Percentiles rank a stretch among this genome's conserved stretches.
Evolutionary conservation across 2,113 vertebrate genomes (phyloP).

Genomic region (Alectura lathami): DNA sequence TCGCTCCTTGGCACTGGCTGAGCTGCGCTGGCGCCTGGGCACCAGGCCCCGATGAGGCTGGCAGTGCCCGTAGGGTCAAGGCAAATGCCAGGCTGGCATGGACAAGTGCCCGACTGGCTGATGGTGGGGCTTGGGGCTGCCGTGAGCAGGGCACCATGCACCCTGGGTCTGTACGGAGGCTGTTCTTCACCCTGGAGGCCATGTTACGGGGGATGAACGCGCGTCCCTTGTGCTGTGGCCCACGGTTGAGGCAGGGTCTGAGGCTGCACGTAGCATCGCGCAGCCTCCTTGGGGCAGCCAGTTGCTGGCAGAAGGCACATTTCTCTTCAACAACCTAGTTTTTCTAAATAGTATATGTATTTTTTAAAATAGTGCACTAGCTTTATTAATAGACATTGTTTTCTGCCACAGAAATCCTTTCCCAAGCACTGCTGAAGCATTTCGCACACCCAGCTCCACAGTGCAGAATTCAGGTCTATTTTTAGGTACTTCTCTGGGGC

Average conservation of each 20-base stretch:
- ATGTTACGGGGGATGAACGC: neutral
- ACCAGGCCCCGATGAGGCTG: neutral
- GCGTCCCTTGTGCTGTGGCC: neutral
- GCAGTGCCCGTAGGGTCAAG: neutral
- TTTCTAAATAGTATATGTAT: too few species aligned
- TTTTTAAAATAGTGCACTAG: neutral
- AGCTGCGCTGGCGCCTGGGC: neutral
- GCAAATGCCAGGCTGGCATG: too few species aligned
- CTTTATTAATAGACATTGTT: neutral
- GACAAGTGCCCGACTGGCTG: too few species aligned
- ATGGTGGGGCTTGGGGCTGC: too few species aligned
- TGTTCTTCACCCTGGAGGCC: neutral
- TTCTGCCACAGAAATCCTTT: neutral
- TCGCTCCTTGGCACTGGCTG: accelerated
- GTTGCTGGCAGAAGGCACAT: neutral
- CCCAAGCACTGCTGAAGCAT: neutral
- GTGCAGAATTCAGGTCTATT: neutral
- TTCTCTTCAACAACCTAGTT: neutral
- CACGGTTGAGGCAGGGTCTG: neutral
- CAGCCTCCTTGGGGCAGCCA: neutral
- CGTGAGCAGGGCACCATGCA: too few species aligned
- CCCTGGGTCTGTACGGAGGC: too few species aligned
- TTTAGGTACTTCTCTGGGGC: constrained; percentile 53
- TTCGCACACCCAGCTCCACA: neutral
- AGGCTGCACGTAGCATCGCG: neutral